These are phyloP conservation scores for Syngnathus scovelli DNA, from an alignment of 2,113 vertebrate genomes.

Conservation along the genomic window DNA sequence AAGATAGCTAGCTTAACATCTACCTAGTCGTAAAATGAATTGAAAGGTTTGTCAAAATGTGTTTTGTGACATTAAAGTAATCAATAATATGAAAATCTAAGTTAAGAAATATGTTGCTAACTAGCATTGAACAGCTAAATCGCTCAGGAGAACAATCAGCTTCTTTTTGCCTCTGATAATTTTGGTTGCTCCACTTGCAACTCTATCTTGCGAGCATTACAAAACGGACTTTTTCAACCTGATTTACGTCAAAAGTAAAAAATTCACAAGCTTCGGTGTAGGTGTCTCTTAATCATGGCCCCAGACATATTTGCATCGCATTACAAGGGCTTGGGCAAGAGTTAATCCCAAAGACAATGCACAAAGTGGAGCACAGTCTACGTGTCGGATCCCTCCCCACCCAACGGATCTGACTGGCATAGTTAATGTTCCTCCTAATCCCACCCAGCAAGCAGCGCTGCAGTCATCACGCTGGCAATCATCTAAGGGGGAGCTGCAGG, in stretches of 20 bases:
- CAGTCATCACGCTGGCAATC: conserved; percentile 42
- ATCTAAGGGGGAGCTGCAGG: conserved; percentile 31
- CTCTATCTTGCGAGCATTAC: background rate
- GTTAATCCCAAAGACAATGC: conserved; percentile 62
- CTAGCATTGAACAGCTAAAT: background rate
- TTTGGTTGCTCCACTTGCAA: no score
- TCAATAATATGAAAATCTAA: no score
- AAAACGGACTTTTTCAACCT: background rate
- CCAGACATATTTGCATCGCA: conserved; percentile 54
- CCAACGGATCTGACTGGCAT: conserved; percentile 21
- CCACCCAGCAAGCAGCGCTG: conserved; percentile 27
- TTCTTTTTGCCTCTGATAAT: no score
- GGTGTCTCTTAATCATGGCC: conserved; percentile 45
- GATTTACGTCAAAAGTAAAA: conserved; percentile 44
- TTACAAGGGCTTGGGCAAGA: conserved; percentile 52
- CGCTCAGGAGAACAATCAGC: background rate
- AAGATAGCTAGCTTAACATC: background rate
- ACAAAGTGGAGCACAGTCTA: conserved; percentile 48
- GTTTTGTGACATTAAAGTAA: no score
- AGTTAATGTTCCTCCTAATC: conserved; percentile 45
- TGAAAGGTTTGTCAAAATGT: background rate
- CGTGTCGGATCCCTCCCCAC: conserved; percentile 37
- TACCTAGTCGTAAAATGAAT: background rate
- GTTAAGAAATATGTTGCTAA: no score
- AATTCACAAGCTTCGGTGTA: conserved; percentile 16